phyloP scores from a whole-genome alignment of 2,797 vertebrate species.

The Galaxias olidus region DNA sequence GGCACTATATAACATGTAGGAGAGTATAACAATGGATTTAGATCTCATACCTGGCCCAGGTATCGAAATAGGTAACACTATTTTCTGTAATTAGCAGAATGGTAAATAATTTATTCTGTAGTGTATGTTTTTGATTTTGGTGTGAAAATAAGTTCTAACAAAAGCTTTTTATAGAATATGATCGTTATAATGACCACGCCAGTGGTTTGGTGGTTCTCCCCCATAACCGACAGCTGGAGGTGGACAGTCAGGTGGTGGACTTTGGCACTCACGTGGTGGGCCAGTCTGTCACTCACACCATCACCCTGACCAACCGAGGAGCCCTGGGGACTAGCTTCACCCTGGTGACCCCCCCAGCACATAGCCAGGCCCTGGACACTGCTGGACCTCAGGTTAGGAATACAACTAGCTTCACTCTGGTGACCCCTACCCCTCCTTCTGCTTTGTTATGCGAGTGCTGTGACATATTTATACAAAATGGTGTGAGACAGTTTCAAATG shows the following conservation, averaged over 20 bases:
- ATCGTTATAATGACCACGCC: no score
- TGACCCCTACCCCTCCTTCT: no score
- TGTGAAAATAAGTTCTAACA: no score
- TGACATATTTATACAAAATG: no score
- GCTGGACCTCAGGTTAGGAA: slow-evolving; percentile 57
- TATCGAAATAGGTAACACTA: no score
- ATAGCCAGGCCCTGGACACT: slow-evolving; percentile 30
- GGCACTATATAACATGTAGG: no score
- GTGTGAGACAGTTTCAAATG: no score
- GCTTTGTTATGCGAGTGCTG: no score
- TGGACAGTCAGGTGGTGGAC: slow-evolving; percentile 84
- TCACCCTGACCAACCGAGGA: slow-evolving; percentile 88
- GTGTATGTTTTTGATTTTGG: background rate
- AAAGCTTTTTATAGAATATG: no score
- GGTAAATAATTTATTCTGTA: background rate
- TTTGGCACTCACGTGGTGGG: slow-evolving; percentile 89
- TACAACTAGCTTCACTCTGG: no score
- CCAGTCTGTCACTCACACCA: slow-evolving; percentile 78
- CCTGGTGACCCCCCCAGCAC: slow-evolving; percentile 64
- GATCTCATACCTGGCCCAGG: no score
- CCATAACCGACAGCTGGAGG: slow-evolving; percentile 76
- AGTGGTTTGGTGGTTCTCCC: slow-evolving; percentile 27
- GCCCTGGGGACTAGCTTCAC: slow-evolving; percentile 82
- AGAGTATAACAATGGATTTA: no score
- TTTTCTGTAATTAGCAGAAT: background rate